A percentile compares a stretch with the other conserved stretches of the same genome.
phyloP scores from a whole-genome alignment of 2,888 invertebrate species.

The Harmothoe impar region DNA sequence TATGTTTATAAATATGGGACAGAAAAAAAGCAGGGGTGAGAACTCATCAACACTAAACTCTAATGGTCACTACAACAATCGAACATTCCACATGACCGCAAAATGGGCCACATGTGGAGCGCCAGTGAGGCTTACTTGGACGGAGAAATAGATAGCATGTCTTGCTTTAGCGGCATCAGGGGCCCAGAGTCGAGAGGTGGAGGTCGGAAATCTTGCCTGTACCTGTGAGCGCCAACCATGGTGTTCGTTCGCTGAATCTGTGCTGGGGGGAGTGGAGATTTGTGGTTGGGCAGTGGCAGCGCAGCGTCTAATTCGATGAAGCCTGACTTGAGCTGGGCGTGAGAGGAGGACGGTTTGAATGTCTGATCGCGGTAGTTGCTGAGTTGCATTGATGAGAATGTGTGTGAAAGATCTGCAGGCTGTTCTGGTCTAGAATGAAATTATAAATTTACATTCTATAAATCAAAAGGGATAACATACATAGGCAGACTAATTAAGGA shows the following conservation, averaged over 20 bases:
- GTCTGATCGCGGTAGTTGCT: constrained; percentile 48
- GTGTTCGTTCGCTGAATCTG: constrained; percentile 28
- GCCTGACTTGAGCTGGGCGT: not conserved
- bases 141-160: not conserved
- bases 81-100: too few species aligned
- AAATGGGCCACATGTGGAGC: too few species aligned
- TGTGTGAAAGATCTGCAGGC: not conserved
- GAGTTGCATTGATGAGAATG: constrained; percentile 1
- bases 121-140: constrained; percentile 4
- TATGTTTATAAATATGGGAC: too few species aligned
- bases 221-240: constrained; percentile 12
- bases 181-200: constrained; percentile 12
- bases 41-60: too few species aligned
- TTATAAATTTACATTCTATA: not conserved
- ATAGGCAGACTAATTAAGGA: not conserved
- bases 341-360: constrained; percentile 34
- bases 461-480: not conserved
- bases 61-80: too few species aligned
- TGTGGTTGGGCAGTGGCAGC: not conserved
- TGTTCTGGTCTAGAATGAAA: constrained; percentile 33
- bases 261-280: not conserved
- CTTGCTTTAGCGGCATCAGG: constrained; percentile 13
- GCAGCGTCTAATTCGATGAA: constrained; percentile 42
- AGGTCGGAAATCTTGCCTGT: constrained; percentile 22
- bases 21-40: too few species aligned